A percentile compares a stretch with the other conserved stretches of the same genome.
Evolutionary conservation across 2,888 invertebrate genomes (phyloP).

Genomic region (Zaprionus bogoriensis): DNA sequence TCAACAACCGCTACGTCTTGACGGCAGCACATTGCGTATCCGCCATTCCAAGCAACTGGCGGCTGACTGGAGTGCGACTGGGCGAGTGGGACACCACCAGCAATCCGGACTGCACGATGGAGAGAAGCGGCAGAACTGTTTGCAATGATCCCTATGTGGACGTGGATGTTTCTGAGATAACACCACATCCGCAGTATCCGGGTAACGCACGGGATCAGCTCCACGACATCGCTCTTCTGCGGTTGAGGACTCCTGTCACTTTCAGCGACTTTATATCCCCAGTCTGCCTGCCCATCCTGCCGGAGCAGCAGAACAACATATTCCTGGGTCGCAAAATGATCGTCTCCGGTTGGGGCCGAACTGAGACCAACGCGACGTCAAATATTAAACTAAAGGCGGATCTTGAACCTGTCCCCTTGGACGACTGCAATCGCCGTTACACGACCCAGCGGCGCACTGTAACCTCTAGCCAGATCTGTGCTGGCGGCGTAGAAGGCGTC

Average conservation of each 20-base stretch:
- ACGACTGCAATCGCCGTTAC: conserved; percentile 84
- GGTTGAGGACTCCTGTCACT: conserved; percentile 84
- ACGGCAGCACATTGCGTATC: conserved; percentile 91
- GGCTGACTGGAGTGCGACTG: conserved; percentile 81
- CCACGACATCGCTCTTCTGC: conserved; percentile 89
- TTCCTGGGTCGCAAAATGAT: conserved; percentile 82
- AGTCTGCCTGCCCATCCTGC: conserved; percentile 85
- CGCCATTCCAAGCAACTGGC: conserved; percentile 86
- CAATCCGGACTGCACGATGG: conserved; percentile 75
- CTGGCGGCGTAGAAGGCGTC: conserved; percentile 84
- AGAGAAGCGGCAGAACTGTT: conserved; percentile 77
- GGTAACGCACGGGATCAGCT: conserved; percentile 85
- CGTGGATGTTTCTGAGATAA: conserved; percentile 85
- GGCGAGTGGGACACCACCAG: conserved; percentile 81
- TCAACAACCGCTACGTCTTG: conserved; percentile 86
- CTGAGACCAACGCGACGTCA: conserved; percentile 84
- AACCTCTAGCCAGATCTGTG: conserved; percentile 85
- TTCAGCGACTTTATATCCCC: conserved; percentile 85
- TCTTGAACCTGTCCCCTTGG: conserved; percentile 83
- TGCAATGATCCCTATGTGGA: conserved; percentile 86
- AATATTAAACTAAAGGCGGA: conserved; percentile 84
- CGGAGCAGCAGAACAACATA: conserved; percentile 67
- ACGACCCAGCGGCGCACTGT: conserved; percentile 82
- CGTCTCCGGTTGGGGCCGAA: conserved; percentile 87
- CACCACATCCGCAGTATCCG: conserved; percentile 86